phyloP scores from a whole-genome alignment of 2,797 vertebrate species.

The Scolopax bukidnonensis region DNA sequence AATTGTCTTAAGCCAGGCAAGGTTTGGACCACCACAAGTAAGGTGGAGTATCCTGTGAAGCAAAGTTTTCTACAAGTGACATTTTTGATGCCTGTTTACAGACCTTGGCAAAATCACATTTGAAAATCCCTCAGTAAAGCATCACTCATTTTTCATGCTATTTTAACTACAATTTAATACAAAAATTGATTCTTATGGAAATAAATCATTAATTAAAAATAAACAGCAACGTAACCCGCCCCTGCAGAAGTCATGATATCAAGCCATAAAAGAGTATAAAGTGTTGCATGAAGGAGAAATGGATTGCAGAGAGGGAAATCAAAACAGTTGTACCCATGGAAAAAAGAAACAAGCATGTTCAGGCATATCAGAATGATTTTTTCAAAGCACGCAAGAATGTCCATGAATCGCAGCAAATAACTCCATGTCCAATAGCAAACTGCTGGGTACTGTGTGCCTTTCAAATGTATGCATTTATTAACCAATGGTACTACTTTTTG shows the following conservation, averaged over 20 bases:
- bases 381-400: constrained; percentile 12
- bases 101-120: not conserved
- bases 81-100: not conserved
- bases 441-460: not conserved
- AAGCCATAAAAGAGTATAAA: constrained; percentile 9
- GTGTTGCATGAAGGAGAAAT: constrained; percentile 14
- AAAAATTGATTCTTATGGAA: not conserved
- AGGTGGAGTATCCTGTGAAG: not conserved
- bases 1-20: not conserved
- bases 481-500: constrained; percentile 20
- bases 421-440: not conserved
- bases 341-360: constrained; percentile 26
- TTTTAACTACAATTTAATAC: not conserved
- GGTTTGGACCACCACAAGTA: not conserved
- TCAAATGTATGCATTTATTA: not conserved
- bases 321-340: not conserved
- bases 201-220: not conserved
- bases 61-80: not conserved
- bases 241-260: not conserved
- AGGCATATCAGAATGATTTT: not conserved
- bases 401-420: not conserved
- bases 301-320: constrained; percentile 26
- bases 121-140: not conserved
- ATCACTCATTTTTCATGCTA: not conserved
- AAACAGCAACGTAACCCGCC: not conserved